Conservation (phyloP, 2,797 vertebrate species). For the Chelon labrosus region DNA sequence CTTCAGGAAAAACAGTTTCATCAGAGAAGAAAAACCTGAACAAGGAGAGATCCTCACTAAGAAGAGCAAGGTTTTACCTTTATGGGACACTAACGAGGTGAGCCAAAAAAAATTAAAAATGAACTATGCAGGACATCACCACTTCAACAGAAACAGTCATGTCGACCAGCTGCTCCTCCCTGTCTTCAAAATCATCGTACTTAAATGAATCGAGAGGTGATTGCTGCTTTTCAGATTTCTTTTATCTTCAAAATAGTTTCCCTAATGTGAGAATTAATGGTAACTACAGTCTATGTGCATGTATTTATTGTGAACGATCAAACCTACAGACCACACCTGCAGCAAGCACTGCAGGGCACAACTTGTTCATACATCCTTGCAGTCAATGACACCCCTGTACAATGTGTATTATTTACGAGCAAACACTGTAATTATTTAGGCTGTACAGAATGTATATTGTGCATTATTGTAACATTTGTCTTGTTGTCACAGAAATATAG, state of each 20-base stretch:
- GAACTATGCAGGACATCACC: constrained; percentile 1
- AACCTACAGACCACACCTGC: constrained; percentile 7
- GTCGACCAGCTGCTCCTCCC: not conserved
- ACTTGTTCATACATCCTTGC: constrained; percentile 23
- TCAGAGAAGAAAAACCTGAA: constrained; percentile 29
- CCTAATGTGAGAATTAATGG: constrained; percentile 10
- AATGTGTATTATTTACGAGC: constrained; percentile 10
- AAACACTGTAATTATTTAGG: constrained; percentile 11
- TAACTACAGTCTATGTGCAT: constrained; percentile 3
- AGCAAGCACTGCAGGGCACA: not conserved
- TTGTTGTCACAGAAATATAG: constrained; percentile 1
- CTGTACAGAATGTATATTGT: constrained; percentile 22
- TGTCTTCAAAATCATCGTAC: not conserved
- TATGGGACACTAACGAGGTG: constrained; percentile 15
- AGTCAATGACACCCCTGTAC: constrained; percentile 21
- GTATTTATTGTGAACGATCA: not conserved
- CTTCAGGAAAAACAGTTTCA: constrained; percentile 10
- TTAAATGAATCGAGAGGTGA: constrained; percentile 8
- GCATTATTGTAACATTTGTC: constrained; percentile 30
- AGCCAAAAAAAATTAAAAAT: not conserved
- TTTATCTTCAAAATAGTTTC: constrained; percentile 9
- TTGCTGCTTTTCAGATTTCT: constrained; percentile 26
- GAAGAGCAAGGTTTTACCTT: constrained; percentile 21
- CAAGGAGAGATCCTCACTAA: not conserved
- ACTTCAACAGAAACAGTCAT: constrained; percentile 10